Base-by-base conservation (phyloP, 2,888 invertebrate species). In the Zele albiditarsus region DNA sequence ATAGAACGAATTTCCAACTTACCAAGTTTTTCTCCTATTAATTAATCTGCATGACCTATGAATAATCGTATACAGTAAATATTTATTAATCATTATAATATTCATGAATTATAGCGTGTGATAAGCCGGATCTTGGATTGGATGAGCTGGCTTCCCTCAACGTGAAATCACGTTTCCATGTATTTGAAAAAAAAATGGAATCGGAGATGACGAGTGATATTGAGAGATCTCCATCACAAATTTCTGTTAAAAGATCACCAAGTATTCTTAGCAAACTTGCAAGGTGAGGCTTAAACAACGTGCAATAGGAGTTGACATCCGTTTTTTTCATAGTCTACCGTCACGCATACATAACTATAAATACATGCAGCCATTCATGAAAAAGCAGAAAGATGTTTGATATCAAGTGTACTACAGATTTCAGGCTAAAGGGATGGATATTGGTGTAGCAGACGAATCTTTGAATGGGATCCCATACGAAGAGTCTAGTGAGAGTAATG, bases 81-180 rank as follows among this genome's bases (percentile, higher is more conserved):
- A 23, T 65, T 12, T 20, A 23, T 65, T 65, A 0, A 38, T 38
- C 20, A 38, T 2, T 12, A 20, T 38, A n/a, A 20, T 38, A n/a
- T 20, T 65, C 38, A 25, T 67, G 10, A 20, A 8, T 33, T 31
- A 4, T 90, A 96, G 96, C 96, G 53, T 96, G 96, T 74, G 95
- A 96, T 89, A 96, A 96, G 85, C 95, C 96, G 2, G 95, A 95
- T 89, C 91, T 96, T 66, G 97, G 96, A 0, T 91, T 97, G 14
- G 95, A 95, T 81, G 96, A 96, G 87, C 90, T 97, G 70, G 93
- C 95, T 38, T 92, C 94, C 79, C 90, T 96, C 80, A 96, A 97
- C 89, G 95, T 97, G 14, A 95, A 95, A 89, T 94, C 95, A 38
- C 92, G 95, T 77, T 97, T 96, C 91, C 94, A 96, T 89, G 94